Evolutionary conservation across 2,797 vertebrate genomes (phyloP).

Genomic region (Myripristis jacobus): DNA sequence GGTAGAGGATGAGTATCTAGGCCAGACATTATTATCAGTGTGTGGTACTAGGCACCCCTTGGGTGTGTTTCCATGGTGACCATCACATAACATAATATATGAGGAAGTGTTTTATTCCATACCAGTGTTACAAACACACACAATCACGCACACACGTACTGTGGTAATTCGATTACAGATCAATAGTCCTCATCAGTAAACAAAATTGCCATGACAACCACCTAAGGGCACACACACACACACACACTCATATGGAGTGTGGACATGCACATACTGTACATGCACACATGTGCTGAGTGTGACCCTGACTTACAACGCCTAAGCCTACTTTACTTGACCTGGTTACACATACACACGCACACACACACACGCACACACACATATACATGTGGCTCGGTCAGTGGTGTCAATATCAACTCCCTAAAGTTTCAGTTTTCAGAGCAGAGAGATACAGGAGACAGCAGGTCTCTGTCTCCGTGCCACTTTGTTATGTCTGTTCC

Average conservation of each 20-base stretch:
- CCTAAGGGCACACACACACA: slow-evolving; percentile 48
- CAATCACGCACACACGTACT: slow-evolving; percentile 23
- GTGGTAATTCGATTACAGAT: slow-evolving; percentile 63
- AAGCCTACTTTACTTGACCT: slow-evolving; percentile 49
- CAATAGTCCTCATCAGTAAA: slow-evolving; percentile 67
- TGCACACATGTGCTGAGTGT: no score
- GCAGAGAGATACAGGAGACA: slow-evolving; percentile 3
- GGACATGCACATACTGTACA: background rate
- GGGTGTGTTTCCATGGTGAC: slow-evolving; percentile 82
- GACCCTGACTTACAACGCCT: slow-evolving; percentile 23
- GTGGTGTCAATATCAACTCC: slow-evolving; percentile 35
- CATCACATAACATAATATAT: slow-evolving; percentile 76
- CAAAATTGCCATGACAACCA: slow-evolving; percentile 66
- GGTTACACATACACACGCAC: slow-evolving; percentile 32
- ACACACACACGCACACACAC: background rate
- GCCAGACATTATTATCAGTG: slow-evolving; percentile 78
- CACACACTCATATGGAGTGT: background rate
- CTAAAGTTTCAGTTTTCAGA: slow-evolving; percentile 60
- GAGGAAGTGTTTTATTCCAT: slow-evolving; percentile 57
- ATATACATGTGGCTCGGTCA: background rate
- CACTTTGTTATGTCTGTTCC: background rate
- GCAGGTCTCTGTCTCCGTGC: slow-evolving; percentile 27
- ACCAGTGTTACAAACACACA: slow-evolving; percentile 34
- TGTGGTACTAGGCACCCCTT: slow-evolving; percentile 58
- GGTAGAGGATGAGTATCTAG: slow-evolving; percentile 77